A percentile compares a stretch with the other conserved stretches of the same genome.
Evolutionary conservation across 2,888 invertebrate species (phyloP).

Genomic region (Dolomedes plantarius): DNA sequence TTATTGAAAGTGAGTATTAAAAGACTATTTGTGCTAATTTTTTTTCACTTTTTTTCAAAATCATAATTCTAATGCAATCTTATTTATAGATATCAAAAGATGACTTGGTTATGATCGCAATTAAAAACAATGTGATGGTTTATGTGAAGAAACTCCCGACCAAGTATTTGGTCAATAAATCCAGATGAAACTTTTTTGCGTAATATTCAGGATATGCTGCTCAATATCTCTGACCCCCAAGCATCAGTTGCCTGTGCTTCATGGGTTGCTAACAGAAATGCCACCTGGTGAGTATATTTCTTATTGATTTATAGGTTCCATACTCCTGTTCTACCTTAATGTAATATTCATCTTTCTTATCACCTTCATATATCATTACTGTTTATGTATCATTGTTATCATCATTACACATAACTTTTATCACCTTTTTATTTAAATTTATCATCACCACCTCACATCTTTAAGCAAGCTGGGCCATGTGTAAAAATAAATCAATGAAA

Average conservation of each 20-base stretch:
- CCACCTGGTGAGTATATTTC: constrained; percentile 48
- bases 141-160: constrained; percentile 16
- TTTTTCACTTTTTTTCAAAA: too few relatives aligned
- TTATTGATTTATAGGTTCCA: not conserved
- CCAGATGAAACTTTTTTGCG: constrained; percentile 31
- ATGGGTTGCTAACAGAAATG: constrained; percentile 47
- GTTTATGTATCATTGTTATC: too few relatives aligned
- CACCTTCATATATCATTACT: too few relatives aligned
- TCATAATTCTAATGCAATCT: too few relatives aligned
- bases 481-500: too few relatives aligned
- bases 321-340: not conserved
- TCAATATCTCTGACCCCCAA: constrained; percentile 13
- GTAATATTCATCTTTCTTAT: too few relatives aligned
- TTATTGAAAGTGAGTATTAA: constrained; percentile 32
- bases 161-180: not conserved
- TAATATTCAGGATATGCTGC: constrained; percentile 20
- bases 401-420: too few relatives aligned
- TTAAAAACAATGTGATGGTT: constrained; percentile 30
- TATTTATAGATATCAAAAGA: constrained; percentile 33
- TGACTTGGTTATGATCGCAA: constrained; percentile 44
- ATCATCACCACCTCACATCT: too few relatives aligned
- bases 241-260: constrained; percentile 26
- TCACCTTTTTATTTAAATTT: too few relatives aligned
- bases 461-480: too few relatives aligned
- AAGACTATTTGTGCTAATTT: not conserved